phyloP scores from a whole-genome alignment of 2,888 invertebrate species.

The Dinocampus coccinellae region DNA sequence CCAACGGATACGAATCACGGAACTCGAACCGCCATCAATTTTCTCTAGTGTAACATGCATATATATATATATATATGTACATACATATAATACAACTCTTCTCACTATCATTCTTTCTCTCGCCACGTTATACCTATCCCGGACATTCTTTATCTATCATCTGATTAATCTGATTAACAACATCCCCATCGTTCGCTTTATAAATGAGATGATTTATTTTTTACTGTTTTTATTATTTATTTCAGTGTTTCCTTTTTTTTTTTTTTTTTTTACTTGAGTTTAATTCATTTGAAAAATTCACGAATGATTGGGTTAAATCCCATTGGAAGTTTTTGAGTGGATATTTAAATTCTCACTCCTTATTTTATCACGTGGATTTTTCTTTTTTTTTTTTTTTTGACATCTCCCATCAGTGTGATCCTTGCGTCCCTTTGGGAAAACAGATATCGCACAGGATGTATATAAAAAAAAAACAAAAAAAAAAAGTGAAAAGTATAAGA shows the following conservation, averaged over 20 bases:
- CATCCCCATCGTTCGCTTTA: constrained; percentile 13
- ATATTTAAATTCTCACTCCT: constrained; percentile 16
- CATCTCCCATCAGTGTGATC: neutral
- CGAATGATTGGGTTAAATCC: constrained; percentile 12
- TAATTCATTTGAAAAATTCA: neutral
- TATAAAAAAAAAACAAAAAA: too few species aligned
- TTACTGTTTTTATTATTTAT: neutral
- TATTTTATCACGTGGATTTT: neutral
- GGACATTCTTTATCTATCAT: constrained; percentile 17
- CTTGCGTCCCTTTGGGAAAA: neutral
- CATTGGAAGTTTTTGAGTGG: constrained; percentile 14
- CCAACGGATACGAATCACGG: constrained; percentile 37
- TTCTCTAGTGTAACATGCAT: neutral
- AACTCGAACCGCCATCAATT: constrained; percentile 27
- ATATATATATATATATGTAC: constrained; percentile 4
- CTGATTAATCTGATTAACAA: constrained; percentile 32
- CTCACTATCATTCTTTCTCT: neutral
- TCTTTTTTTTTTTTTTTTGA: neutral
- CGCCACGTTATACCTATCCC: neutral
- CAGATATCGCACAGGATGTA: neutral
- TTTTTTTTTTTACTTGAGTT: neutral
- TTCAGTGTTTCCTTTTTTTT: neutral
- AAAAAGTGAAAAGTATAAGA: neutral
- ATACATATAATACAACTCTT: constrained; percentile 7
- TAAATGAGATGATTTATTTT: constrained; percentile 25